phyloP scores from a whole-genome alignment of 1,140 invertebrate genomes.

The Campodea augens region DNA sequence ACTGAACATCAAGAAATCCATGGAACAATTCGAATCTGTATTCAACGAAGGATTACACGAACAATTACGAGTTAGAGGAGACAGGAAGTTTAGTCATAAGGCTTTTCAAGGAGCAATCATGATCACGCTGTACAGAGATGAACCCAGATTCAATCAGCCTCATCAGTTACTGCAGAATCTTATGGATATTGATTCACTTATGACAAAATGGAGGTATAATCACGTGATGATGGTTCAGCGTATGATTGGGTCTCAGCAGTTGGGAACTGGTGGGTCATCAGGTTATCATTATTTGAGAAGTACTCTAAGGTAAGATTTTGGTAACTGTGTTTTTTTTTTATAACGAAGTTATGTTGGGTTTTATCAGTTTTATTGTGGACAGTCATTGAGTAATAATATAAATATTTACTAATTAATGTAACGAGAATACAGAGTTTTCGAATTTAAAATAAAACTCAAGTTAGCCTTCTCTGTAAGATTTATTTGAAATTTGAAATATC shows the following conservation, averaged over 20 bases:
- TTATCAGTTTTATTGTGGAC: neutral
- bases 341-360: neutral
- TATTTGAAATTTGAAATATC: too few species aligned
- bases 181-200: constrained; percentile 94
- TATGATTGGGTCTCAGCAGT: constrained; percentile 92
- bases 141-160: constrained; percentile 89
- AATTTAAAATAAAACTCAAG: too few species aligned
- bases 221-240: constrained; percentile 97
- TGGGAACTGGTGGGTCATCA: constrained; percentile 93
- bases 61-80: constrained; percentile 56
- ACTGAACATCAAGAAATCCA: constrained; percentile 50
- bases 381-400: constrained; percentile 1
- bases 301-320: constrained; percentile 84
- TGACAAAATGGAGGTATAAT: constrained; percentile 99
- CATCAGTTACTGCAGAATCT: constrained; percentile 82
- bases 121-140: constrained; percentile 91
- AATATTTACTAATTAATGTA: neutral
- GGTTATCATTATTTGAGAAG: constrained; percentile 95
- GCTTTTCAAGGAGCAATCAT: constrained; percentile 91
- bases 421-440: too few species aligned
- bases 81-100: constrained; percentile 70
- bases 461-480: too few species aligned
- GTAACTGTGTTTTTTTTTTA: neutral
- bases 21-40: constrained; percentile 72
- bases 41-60: constrained; percentile 68